Conservation (phyloP, 2,888 invertebrate species). For the Orthonevra nobilis region DNA sequence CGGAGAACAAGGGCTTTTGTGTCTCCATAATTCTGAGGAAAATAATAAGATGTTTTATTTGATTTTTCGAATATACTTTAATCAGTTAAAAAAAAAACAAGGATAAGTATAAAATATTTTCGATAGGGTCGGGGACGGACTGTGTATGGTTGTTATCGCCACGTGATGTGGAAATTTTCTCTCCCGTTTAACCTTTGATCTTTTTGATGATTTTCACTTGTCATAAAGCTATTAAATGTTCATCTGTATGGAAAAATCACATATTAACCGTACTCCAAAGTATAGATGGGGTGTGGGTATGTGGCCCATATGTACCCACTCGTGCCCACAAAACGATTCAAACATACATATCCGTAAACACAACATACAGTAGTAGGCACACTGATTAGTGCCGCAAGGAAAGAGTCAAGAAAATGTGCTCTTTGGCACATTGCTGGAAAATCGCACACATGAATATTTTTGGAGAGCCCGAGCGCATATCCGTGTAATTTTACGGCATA, state of each 20-base stretch:
- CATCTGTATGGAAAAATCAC: slow-evolving; percentile 70
- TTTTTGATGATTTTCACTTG: slow-evolving; percentile 70
- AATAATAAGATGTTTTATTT: not conserved
- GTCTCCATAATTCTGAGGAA: no score
- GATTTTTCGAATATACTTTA: not conserved
- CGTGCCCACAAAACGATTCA: slow-evolving; percentile 6
- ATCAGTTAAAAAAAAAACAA: not conserved
- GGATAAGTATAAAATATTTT: not conserved
- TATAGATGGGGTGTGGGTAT: slow-evolving; percentile 5
- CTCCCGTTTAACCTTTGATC: slow-evolving; percentile 57
- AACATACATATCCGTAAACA: no score
- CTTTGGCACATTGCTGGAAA: slow-evolving; percentile 62
- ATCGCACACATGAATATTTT: slow-evolving; percentile 55
- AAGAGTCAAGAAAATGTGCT: slow-evolving; percentile 64
- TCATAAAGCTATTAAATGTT: slow-evolving; percentile 70
- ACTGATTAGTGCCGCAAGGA: slow-evolving; percentile 69
- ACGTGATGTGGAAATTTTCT: slow-evolving; percentile 64
- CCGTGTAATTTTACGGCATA: slow-evolving; percentile 67
- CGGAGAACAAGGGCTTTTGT: no score
- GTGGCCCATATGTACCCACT: slow-evolving; percentile 8
- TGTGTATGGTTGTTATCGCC: slow-evolving; percentile 62
- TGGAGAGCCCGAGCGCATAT: slow-evolving; percentile 54
- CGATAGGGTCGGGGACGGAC: slow-evolving; percentile 25
- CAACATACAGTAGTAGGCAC: slow-evolving; percentile 31
- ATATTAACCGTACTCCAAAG: slow-evolving; percentile 53